Conservation (phyloP, 2,797 vertebrate species). For the Alca torda region DNA sequence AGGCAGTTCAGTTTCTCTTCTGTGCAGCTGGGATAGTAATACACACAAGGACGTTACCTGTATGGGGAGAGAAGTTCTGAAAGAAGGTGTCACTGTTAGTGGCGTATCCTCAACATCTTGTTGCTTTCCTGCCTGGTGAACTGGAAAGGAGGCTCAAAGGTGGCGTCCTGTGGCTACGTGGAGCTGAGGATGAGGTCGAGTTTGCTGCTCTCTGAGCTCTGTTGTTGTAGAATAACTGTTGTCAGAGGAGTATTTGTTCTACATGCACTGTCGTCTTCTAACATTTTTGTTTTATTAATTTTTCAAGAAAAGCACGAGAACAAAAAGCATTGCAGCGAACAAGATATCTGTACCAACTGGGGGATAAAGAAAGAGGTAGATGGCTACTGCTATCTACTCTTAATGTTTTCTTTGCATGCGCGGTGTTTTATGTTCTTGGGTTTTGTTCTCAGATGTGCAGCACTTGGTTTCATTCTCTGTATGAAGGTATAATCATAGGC, state of each 20-base stretch:
- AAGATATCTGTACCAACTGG: not conserved
- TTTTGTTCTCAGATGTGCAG: not conserved
- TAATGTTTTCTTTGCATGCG: not conserved
- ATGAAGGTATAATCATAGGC: not conserved
- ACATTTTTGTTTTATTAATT: slow-evolving; percentile 36
- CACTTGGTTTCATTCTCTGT: not conserved
- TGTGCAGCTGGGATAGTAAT: not conserved
- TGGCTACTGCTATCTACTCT: not conserved
- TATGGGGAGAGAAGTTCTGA: not conserved
- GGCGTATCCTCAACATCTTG: not conserved
- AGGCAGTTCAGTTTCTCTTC: not conserved
- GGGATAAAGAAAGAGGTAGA: not conserved
- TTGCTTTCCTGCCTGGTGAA: not conserved
- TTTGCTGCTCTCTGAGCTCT: not conserved
- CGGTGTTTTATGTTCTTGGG: not conserved
- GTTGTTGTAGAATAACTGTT: not conserved
- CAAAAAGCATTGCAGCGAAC: not conserved
- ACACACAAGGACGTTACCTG: not conserved
- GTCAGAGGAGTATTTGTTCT: slow-evolving; percentile 5
- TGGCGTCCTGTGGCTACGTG: not conserved
- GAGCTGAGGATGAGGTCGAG: not conserved
- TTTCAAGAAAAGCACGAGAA: slow-evolving; percentile 41
- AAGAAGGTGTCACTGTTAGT: not conserved
- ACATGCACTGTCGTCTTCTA: not conserved
- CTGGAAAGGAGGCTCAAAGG: not conserved